Evolutionary conservation across 2,888 invertebrate species (phyloP), one percentile per base, ranked within the genome.

Genomic region (Ichneumon xanthorius): DNA sequence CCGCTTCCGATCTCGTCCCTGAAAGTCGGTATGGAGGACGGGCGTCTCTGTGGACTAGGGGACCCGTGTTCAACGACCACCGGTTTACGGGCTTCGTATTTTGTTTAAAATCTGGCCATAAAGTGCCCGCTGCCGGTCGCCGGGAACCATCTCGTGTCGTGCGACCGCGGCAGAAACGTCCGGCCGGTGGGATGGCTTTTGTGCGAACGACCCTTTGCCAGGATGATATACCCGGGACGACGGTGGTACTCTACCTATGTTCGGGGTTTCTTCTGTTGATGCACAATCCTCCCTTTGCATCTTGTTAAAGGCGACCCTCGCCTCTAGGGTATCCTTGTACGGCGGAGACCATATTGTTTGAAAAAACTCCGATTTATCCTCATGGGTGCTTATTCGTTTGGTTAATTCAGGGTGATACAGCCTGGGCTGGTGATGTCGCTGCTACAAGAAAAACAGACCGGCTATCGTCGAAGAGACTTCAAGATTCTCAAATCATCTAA

Each of bases 61-160:
- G 70, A 75, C 84, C 55, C 89, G 89, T 90, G 90, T 88, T 92
- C 91, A 92, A 92, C 92, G 90, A 91, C 87, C 89, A 87, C 82
- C 86, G 87, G 86, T 92, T 92, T 91, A 91, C 90, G 90, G 88
- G 86, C 85, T 90, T 87, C 90, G 89, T 91, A 92, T 92, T 92
- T 92, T 92, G 89, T 92, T 91, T 90, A 91, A 90, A 91, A 91
- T 91, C 89, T 89, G 89, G 86, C 89, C 89, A 89, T 90, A 89
- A 92, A 92, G 87, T 87, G 87, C 55, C 76, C 75, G 33, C 65
- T 37, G 67, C 40, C 68, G 65, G 65, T 50, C 50, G 80, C 16
- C 50, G 48, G 19, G 65, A 55, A 72, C 68, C 65, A 40, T 76
- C 65, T 50, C 73, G 63, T 37, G 79, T 61, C 72, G 79, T 19